Evolutionary conservation across 1,140 invertebrate genomes (phyloP).

Genomic region (Papilio polyxenes): DNA sequence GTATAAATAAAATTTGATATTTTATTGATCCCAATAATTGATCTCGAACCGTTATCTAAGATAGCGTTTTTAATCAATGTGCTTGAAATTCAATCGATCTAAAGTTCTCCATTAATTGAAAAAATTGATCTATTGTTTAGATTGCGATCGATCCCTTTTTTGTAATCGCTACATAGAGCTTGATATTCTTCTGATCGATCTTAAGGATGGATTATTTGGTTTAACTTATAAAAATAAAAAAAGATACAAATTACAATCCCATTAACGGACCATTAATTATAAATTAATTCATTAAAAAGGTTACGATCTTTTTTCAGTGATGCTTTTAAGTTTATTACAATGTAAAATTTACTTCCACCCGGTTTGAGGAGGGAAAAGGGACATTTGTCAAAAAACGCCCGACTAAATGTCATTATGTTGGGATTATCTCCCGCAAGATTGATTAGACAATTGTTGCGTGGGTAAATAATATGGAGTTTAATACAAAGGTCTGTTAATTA

Average conservation of each 20-base stretch:
- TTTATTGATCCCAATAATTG: no score
- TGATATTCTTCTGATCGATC: background rate
- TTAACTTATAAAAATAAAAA: background rate
- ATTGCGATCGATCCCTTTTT: background rate
- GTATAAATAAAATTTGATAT: background rate
- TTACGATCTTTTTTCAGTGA: conserved; percentile 15
- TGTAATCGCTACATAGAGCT: background rate
- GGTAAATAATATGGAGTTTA: background rate
- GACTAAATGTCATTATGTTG: conserved; percentile 4
- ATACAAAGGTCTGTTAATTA: conserved; percentile 4
- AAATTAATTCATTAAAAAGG: conserved; percentile 9
- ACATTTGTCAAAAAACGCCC: conserved; percentile 29
- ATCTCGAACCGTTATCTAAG: no score
- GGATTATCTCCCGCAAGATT: conserved; percentile 16
- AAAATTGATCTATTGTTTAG: background rate
- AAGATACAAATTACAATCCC: background rate
- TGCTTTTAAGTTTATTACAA: conserved; percentile 32
- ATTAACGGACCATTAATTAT: conserved; percentile 13
- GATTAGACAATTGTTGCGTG: conserved; percentile 9
- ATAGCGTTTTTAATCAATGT: no score
- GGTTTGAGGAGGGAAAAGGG: background rate
- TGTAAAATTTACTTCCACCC: background rate
- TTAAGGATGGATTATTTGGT: background rate
- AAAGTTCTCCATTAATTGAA: no score
- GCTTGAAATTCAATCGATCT: no score